These are phyloP conservation scores for Bryconaethiops microstoma DNA, from an alignment of 2,797 vertebrate species.

Conservation along the genomic window DNA sequence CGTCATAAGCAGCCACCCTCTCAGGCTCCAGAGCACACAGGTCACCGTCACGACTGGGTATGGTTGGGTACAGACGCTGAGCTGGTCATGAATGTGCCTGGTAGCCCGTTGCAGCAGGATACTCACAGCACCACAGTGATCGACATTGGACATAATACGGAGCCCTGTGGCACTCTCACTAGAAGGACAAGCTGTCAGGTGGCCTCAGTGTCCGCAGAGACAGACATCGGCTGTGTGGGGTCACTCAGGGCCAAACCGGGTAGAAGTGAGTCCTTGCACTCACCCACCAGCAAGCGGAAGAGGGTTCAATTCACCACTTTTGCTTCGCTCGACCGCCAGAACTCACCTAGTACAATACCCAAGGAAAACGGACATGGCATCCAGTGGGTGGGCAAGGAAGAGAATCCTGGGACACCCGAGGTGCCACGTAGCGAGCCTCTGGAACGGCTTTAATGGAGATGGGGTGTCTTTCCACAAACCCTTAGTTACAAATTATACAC, in stretches of 20 bases:
- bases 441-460: constrained; percentile 67
- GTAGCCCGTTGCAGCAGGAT: constrained; percentile 80
- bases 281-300: constrained; percentile 94
- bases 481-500: background rate
- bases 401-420: constrained; percentile 69
- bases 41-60: constrained; percentile 92
- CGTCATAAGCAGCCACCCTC: constrained; percentile 85
- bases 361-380: constrained; percentile 80
- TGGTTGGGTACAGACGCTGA: constrained; percentile 89
- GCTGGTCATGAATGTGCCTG: constrained; percentile 83
- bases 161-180: constrained; percentile 74
- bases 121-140: constrained; percentile 83
- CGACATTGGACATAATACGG: constrained; percentile 78
- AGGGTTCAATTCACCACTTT: constrained; percentile 95
- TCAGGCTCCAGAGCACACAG: constrained; percentile 84
- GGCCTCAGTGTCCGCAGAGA: constrained; percentile 66
- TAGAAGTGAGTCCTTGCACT: constrained; percentile 81
- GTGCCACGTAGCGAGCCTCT: constrained; percentile 72
- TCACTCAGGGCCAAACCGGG: constrained; percentile 67
- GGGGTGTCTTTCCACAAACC: background rate
- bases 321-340: constrained; percentile 79
- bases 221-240: constrained; percentile 72
- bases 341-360: constrained; percentile 29
- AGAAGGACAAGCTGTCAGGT: constrained; percentile 71
- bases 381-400: constrained; percentile 89